Evolutionary conservation across 2,888 invertebrate species (phyloP), one percentile per base, ranked within the genome.

Genomic region (Epiperipatus broadwayi): DNA sequence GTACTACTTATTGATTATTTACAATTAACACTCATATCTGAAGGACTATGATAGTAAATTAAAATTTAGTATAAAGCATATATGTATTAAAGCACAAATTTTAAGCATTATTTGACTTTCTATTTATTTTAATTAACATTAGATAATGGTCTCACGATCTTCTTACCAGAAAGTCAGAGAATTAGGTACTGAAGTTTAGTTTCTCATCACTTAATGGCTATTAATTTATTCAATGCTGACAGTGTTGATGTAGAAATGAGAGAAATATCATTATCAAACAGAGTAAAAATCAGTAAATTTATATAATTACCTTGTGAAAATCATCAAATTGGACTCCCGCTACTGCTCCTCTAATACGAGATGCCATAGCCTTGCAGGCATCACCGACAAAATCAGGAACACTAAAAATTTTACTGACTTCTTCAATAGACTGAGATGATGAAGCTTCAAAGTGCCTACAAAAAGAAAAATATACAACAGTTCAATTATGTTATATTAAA

Each of bases 341-440:
- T 1, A 65, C 64, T 21, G 62, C 58, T 10, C 64, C 64, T 47
- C 65, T 49, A 16, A 65, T 55, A 8, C 64, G 47, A 5, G 63
- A 64, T 3, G 65, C 65, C 28, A 65, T 58, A 16, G 64, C 63
- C 47, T 65, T 65, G 47, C 64, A 64, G 12, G 61, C 54, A 47
- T 65, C 65, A 12, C 65, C 65, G n/a, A 63, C 56, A 48, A 65
- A 65, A 47, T 65, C 65, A 5, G 65, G 64, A 4, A 65, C 63
- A 47, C 59, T 60, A 52, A 65, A 65, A n/a, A 65, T 44, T 46
- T 57, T 61, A 10, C 59, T 54, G 7, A 57, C 60, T 14, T 47
- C 47, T 3, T 47, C 47, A 25, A 50, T 46, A 2, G 46, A 44
- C 40, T 56, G 55, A 37, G 54, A 50, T n/a, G n/a, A n/a, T 4